Conservation (phyloP, 2,888 invertebrate genomes). For the Spilarctia lutea region DNA sequence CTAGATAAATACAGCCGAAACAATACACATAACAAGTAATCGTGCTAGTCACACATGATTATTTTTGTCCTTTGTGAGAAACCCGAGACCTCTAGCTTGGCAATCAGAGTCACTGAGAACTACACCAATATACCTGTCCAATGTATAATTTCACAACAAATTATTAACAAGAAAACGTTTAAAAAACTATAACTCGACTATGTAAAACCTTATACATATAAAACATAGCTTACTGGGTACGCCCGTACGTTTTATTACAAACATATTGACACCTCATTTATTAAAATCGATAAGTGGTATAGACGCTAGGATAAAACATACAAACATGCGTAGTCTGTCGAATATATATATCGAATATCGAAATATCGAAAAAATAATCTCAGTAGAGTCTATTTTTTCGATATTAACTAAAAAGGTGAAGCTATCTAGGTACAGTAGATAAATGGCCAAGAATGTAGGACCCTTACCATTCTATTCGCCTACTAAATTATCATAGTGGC, state of each 20-base stretch:
- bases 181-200: too few species aligned
- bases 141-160: background rate
- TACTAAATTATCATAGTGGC: constrained; percentile 18
- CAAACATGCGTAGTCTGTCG: too few species aligned
- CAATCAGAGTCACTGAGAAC: background rate
- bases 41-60: background rate
- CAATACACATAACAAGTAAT: background rate
- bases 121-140: background rate
- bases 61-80: background rate
- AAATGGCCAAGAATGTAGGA: background rate
- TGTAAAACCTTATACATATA: too few species aligned
- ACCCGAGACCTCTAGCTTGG: background rate
- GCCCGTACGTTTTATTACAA: too few species aligned
- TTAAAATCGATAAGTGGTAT: too few species aligned
- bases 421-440: background rate
- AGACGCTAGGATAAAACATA: too few species aligned
- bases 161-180: background rate
- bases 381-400: too few species aligned
- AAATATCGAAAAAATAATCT: too few species aligned
- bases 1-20: too few species aligned
- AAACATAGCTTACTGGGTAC: too few species aligned
- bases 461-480: constrained; percentile 19
- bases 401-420: background rate
- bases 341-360: too few species aligned
- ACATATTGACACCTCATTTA: too few species aligned